Percentiles rank a stretch among this genome's conserved stretches.
phyloP scores from a whole-genome alignment of 1,140 invertebrate species.

The Drosophila pallidifrons region DNA sequence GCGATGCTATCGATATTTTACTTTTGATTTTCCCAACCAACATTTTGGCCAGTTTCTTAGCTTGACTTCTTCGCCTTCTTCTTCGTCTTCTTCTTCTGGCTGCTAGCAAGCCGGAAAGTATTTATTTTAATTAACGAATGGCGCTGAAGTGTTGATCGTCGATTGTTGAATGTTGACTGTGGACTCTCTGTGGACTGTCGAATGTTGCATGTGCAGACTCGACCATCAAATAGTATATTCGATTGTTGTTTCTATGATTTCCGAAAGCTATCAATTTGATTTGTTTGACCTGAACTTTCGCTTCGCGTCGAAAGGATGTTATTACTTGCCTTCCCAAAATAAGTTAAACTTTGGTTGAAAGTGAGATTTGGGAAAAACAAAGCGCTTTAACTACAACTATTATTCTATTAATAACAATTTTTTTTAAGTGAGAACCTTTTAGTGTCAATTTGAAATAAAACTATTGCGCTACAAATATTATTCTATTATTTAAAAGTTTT shows the following conservation, averaged over 20 bases:
- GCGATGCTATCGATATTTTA: slow-evolving; percentile 26
- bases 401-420: no score
- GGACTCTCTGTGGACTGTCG: slow-evolving; percentile 7
- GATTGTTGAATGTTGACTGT: slow-evolving; percentile 19
- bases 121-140: slow-evolving; percentile 78
- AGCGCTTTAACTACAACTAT: no score
- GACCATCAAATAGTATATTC: neutral
- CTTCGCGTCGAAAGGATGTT: slow-evolving; percentile 24
- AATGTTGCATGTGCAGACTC: slow-evolving; percentile 8
- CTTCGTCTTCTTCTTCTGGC: slow-evolving; percentile 3
- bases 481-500: no score
- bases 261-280: slow-evolving; percentile 70
- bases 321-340: neutral
- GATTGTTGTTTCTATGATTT: slow-evolving; percentile 58
- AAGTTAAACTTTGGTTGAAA: neutral
- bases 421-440: no score
- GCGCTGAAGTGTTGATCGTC: slow-evolving; percentile 64
- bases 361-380: no score
- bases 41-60: slow-evolving; percentile 42
- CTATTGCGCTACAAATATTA: no score
- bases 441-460: no score
- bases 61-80: neutral
- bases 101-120: slow-evolving; percentile 71
- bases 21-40: slow-evolving; percentile 43
- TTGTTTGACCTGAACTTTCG: slow-evolving; percentile 56